phyloP scores from a whole-genome alignment of 2,797 vertebrate species.

The Darevskia mixta region DNA sequence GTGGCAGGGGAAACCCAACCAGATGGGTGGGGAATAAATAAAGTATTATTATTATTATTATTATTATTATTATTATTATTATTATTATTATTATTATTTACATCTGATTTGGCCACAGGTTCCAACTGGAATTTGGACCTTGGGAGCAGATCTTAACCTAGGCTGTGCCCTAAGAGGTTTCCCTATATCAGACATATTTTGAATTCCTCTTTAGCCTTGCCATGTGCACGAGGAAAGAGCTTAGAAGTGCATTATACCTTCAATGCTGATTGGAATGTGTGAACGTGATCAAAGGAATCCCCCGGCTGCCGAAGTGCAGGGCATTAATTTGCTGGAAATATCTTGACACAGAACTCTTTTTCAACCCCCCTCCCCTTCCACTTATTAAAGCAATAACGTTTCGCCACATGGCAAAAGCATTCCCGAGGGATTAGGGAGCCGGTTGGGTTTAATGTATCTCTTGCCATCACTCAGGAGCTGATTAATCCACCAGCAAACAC shows the following conservation, averaged over 20 bases:
- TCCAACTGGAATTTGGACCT: neutral
- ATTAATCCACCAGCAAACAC: slow-evolving; percentile 9
- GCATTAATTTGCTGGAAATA: slow-evolving; percentile 57
- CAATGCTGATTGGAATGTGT: slow-evolving; percentile 53
- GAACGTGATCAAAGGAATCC: slow-evolving; percentile 49
- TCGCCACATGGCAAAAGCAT: slow-evolving; percentile 26
- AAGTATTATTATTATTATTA: no score
- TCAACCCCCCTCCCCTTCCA: slow-evolving; percentile 47
- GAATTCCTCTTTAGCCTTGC: neutral
- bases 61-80: no score
- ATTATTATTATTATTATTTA: no score
- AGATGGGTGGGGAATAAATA: no score
- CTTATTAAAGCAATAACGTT: slow-evolving; percentile 60
- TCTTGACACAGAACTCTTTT: slow-evolving; percentile 30
- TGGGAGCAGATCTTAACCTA: neutral
- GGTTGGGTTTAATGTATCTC: slow-evolving; percentile 10
- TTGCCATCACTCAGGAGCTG: neutral
- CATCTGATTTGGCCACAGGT: no score
- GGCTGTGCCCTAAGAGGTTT: neutral
- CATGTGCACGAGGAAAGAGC: neutral
- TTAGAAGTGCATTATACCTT: slow-evolving; percentile 15
- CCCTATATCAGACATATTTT: neutral
- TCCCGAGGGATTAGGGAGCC: slow-evolving; percentile 33
- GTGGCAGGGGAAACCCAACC: no score
- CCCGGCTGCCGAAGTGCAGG: slow-evolving; percentile 49